phyloP scores from a whole-genome alignment of 2,888 invertebrate species.

The Drosophila quinaria region DNA sequence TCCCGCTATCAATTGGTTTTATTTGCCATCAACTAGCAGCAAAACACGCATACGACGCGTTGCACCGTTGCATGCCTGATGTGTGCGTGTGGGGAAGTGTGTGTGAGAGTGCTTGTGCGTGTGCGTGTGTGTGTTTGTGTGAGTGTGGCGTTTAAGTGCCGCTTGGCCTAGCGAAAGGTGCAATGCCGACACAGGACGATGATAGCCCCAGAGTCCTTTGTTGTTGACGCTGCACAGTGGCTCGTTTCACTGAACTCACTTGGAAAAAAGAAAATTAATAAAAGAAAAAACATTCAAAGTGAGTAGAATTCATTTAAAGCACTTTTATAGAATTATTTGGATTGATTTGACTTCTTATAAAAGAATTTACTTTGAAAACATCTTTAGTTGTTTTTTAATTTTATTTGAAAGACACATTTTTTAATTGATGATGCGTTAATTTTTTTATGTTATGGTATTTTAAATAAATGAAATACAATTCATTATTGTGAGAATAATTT shows the following conservation, averaged over 20 bases:
- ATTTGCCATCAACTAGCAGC: conserved; percentile 72
- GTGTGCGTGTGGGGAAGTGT: conserved; percentile 6
- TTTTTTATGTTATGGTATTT: too few relatives aligned
- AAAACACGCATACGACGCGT: conserved; percentile 60
- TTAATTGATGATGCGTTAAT: too few relatives aligned
- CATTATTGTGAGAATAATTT: too few relatives aligned
- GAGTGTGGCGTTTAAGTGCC: conserved; percentile 60
- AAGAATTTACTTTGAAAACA: too few relatives aligned
- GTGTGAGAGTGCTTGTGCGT: neutral
- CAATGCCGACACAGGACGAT: conserved; percentile 30
- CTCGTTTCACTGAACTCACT: neutral
- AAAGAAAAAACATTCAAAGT: neutral
- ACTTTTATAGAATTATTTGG: neutral
- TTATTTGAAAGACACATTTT: too few relatives aligned
- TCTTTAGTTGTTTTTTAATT: too few relatives aligned
- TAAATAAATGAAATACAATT: too few relatives aligned
- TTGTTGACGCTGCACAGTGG: conserved; percentile 9
- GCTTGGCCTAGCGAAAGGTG: conserved; percentile 54
- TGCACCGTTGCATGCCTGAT: conserved; percentile 42
- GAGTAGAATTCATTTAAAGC: neutral
- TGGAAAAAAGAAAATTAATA: neutral
- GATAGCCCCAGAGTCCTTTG: conserved; percentile 33
- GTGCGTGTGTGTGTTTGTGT: conserved; percentile 16
- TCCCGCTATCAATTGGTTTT: conserved; percentile 56
- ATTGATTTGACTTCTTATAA: too few relatives aligned